phyloP scores from a whole-genome alignment of 2,797 vertebrate genomes.

The Melanotaenia maccullochi region DNA sequence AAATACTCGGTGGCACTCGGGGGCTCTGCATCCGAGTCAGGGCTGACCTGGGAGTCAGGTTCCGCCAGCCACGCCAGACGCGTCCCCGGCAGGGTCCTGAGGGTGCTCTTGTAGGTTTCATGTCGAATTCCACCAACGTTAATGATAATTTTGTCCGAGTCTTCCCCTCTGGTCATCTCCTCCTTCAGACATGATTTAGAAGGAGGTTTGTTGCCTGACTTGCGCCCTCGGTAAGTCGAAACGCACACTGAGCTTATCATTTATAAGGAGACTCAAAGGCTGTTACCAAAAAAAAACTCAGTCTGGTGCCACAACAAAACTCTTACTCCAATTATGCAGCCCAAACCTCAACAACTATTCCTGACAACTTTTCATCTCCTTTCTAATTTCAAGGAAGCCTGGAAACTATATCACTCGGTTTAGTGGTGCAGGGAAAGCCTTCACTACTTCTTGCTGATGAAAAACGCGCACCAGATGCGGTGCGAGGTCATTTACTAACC shows the following conservation, averaged over 20 bases:
- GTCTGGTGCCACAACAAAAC: slow-evolving; percentile 10
- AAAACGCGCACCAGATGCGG: slow-evolving; percentile 46
- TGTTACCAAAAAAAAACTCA: slow-evolving; percentile 49
- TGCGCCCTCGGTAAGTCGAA: slow-evolving; percentile 98
- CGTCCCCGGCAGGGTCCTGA: slow-evolving; percentile 94
- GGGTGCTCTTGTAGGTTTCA: slow-evolving; percentile 97
- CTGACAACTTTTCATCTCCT: slow-evolving; percentile 57
- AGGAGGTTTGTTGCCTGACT: slow-evolving; percentile 97
- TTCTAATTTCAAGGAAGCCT: neutral
- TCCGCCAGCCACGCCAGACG: slow-evolving; percentile 95
- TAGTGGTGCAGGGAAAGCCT: neutral
- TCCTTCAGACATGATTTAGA: slow-evolving; percentile 99
- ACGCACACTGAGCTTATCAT: slow-evolving; percentile 99
- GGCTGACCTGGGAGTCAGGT: slow-evolving; percentile 84
- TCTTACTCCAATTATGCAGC: slow-evolving; percentile 17
- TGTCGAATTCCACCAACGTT: slow-evolving; percentile 97
- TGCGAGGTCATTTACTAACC: slow-evolving; percentile 60
- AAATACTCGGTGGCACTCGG: slow-evolving; percentile 86
- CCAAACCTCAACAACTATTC: slow-evolving; percentile 35
- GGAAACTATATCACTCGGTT: slow-evolving; percentile 10
- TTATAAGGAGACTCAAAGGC: slow-evolving; percentile 77
- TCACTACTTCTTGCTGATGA: slow-evolving; percentile 8
- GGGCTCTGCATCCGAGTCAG: slow-evolving; percentile 80
- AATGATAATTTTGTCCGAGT: slow-evolving; percentile 95
- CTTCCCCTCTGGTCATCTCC: slow-evolving; percentile 94